Evolutionary conservation across 2,797 vertebrate species (phyloP), one percentile per base, ranked within the genome.

Genomic region (Passerculus sandwichensis): DNA sequence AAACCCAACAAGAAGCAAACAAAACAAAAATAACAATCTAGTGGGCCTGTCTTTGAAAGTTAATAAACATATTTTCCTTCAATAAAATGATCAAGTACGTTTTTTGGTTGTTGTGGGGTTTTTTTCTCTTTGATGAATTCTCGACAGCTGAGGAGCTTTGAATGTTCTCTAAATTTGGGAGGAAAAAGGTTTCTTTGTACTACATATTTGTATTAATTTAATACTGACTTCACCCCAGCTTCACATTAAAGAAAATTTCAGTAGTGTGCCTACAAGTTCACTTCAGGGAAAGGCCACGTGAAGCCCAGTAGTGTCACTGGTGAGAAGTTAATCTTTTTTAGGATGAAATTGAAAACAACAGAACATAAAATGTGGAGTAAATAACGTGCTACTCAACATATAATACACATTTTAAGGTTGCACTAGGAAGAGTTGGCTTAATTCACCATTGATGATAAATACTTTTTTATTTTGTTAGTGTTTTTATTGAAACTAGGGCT

Each of bases 81-180:
- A 62, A 3, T 70, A 34, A 82, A 91, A 74, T 77, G 5, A 61
- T 72, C 2, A 6, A 56, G 7, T 50, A 6, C 13, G 8, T 2
- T 10, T 64, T 53, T 71, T 48, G 19, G 18, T 38, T 57, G 5
- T 64, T 51, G 18, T 0, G 1, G 0, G 0, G 10, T 38, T 12
- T 42, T 48, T 25, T 8, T 59, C 5, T 29, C 19, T 34, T 4
- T 81, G 16, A 2, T 57, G 27, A 14, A 20, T 85, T 85, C 60
- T 75, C 66, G 30, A n/a, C 78, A 70, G 32, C 19, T 59, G 25
- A 71, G 29, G 22, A 70, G 14, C 44, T 82, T 62, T 56, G 36
- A 62, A 51, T 69, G 25, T n/a, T 38, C 65, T 85, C n/a, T 70
- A 36, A 70, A 51, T 74, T 83, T 36, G 22, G 14, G 25, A 23